Evolutionary conservation across 2,888 invertebrate species (phyloP), one percentile per base, ranked within the genome.

Genomic region (Lasioglossum malachurum): DNA sequence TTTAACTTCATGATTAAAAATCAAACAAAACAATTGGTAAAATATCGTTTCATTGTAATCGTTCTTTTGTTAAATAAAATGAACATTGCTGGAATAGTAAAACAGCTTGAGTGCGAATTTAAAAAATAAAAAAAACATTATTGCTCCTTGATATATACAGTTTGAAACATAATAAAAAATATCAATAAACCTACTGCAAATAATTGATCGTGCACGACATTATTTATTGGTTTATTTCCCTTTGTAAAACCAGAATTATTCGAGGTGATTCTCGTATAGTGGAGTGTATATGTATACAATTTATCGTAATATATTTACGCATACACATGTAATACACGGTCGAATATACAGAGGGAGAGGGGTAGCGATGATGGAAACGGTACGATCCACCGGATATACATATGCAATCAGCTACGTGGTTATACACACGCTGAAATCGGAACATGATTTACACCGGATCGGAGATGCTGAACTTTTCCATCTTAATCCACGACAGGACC

Each of bases 351-450:
- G 57, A 23, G 57, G 67, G 35, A n/a, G 57, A 23, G 57, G 67
- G 35, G 19, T 31, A 7, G 67, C 16, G 41, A 60, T 75, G 77
- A 83, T 73, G 78, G 75, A 84, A 87, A 83, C 83, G 82, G 75
- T 77, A 81, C 76, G 72, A 83, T 72, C 57, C 73, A 27, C 72
- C 74, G 72, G 82, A 81, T 88, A 79, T 84, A 86, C 83, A 84
- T 86, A 88, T 84, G 89, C 84, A 88, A 88, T 88, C 78, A 84
- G 81, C 35, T 73, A 74, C 57, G 72, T 69, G 57, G 41, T 60
- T 53, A 46, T 73, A 69, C 44, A 75, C 27, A 53, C 75, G 64
- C 73, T 76, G 57, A 82, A 75, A 84, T 75, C 74, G 75, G 76
- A 75, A 83, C 80, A 73, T 82, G 85, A 85, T 88, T 81, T 88